phyloP scores from a whole-genome alignment of 2,113 vertebrate genomes.

The Gnathonemus longibarbis region DNA sequence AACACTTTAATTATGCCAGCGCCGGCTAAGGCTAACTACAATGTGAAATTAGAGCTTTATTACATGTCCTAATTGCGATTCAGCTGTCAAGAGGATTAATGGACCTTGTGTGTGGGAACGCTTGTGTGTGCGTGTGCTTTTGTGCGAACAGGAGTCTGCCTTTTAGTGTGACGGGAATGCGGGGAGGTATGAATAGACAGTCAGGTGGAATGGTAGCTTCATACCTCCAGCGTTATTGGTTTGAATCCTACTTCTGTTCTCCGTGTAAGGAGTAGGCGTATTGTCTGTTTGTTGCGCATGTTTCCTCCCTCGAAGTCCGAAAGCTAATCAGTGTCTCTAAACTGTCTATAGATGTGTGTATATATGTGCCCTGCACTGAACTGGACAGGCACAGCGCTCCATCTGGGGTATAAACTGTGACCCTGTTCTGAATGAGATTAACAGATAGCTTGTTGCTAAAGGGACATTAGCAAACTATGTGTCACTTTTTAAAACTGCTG shows the following conservation, averaged over 20 bases:
- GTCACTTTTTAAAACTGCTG: neutral
- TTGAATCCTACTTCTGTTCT: neutral
- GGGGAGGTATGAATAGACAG: slow-evolving; percentile 6
- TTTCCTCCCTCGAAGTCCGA: neutral
- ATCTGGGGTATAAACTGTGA: neutral
- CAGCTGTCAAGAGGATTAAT: slow-evolving; percentile 16
- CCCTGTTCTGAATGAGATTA: neutral
- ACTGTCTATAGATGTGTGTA: neutral
- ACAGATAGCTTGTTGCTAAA: neutral
- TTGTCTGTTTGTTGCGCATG: neutral
- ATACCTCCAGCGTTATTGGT: neutral
- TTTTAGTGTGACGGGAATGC: slow-evolving; percentile 20
- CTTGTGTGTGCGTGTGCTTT: neutral
- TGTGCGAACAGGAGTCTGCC: slow-evolving; percentile 19
- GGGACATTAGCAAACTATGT: neutral
- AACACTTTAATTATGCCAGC: neutral
- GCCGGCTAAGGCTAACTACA: neutral
- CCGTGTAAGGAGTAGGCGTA: neutral
- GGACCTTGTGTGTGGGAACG: neutral
- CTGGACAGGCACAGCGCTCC: neutral
- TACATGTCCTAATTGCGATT: slow-evolving; percentile 16
- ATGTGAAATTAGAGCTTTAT: slow-evolving; percentile 9
- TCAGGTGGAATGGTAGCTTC: neutral
- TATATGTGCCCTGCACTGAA: neutral
- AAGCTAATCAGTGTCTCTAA: neutral